Conservation (phyloP, 2,113 vertebrate genomes). For the Trichomycterus rosablanca region DNA sequence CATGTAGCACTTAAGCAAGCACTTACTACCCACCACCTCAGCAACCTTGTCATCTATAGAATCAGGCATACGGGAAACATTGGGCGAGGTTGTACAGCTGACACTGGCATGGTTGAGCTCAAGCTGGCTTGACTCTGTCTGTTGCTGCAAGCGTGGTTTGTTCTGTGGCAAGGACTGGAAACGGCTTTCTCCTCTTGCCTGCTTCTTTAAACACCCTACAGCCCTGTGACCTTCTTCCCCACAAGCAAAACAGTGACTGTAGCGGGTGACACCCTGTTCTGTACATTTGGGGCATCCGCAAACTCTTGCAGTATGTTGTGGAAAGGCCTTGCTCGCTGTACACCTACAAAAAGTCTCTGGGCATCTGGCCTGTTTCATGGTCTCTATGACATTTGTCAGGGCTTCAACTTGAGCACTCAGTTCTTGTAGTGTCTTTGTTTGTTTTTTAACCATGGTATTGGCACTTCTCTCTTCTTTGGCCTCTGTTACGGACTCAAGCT, state of each 20-base stretch:
- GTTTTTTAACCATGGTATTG: neutral
- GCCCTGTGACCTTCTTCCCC: constrained; percentile 23
- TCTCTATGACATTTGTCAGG: neutral
- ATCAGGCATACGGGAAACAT: neutral
- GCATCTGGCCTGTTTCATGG: neutral
- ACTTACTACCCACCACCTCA: neutral
- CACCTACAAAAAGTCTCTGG: neutral
- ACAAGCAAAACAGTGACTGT: constrained; percentile 30
- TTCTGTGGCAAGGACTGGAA: constrained; percentile 14
- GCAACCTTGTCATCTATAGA: neutral
- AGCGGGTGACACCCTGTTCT: neutral
- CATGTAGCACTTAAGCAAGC: too few relatives aligned
- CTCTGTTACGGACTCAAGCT: neutral
- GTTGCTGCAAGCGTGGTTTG: neutral
- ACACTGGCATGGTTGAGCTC: neutral
- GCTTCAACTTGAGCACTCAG: neutral
- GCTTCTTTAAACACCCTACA: constrained; percentile 12
- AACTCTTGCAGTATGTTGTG: neutral
- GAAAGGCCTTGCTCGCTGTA: neutral
- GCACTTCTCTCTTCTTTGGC: neutral
- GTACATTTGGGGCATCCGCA: constrained; percentile 5
- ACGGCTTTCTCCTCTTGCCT: constrained; percentile 15
- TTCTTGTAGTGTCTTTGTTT: neutral
- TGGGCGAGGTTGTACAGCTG: neutral
- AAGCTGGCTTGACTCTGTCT: too few relatives aligned